Evolutionary conservation across 2,888 invertebrate genomes (phyloP), one percentile per base, ranked within the genome.

Genomic region (Acronicta leporina): DNA sequence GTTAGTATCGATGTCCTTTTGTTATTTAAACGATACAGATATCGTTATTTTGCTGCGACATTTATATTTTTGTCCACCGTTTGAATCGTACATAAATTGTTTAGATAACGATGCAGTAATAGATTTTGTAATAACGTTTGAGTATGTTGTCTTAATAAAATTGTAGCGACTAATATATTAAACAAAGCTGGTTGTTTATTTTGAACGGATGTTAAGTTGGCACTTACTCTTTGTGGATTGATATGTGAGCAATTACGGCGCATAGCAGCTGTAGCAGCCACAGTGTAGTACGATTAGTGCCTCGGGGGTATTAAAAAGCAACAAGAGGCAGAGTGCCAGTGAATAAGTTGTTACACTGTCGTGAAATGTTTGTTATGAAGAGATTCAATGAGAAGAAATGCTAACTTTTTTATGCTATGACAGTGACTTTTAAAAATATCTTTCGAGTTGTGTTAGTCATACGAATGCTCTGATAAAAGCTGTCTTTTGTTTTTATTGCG

Each of bases 171-270:
- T 72, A 68, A 68, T 63, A 63, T 43, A 57, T 59, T 64, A 42
- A 65, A 67, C 45, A 50, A 68, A 63, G 71, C 53, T 43, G 35
- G 42, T 63, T 60, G 68, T 75, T 78, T 79, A 77, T 79, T 68
- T 62, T 59, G 59, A 75, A 51, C 73, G 75, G 80, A 78, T 77
- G 73, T 76, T 72, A 70, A 69, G 75, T 79, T 76, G 76, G 77
- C 75, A 50, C 70, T 79, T 81, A 77, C 74, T 73, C 63, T 75
- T 79, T 70, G 80, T 70, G 73, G 82, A 86, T 87, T 85, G 83
- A 88, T 82, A 84, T 83, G 83, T 86, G 81, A 83, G 85, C 83
- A 85, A 85, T 87, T 85, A 86, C 73, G 66, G 73, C 57, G 75
- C 71, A 73, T 77, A 77, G 78, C 84, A 82, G 85, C 81, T 86